phyloP scores from a whole-genome alignment of 2,797 vertebrate species.

The Cirrhinus mrigala region DNA sequence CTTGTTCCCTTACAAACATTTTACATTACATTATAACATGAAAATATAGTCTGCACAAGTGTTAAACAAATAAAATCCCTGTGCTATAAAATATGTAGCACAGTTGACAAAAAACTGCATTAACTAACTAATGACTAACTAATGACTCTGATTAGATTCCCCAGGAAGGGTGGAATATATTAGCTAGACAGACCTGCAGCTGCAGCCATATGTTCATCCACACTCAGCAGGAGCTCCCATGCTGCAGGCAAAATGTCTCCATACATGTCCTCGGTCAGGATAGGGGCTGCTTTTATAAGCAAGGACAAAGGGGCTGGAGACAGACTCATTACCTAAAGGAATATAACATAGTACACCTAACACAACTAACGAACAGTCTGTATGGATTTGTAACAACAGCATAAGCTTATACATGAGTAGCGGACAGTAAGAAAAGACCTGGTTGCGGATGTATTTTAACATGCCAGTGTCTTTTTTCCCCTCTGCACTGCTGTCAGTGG shows the following conservation, averaged over 20 bases:
- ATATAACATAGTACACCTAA: neutral
- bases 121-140: neutral
- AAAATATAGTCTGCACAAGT: neutral
- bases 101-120: neutral
- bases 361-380: neutral
- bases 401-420: neutral
- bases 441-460: conserved; percentile 97
- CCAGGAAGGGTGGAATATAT: neutral
- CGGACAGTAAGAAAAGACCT: conserved; percentile 77
- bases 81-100: neutral
- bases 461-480: conserved; percentile 98
- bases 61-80: neutral
- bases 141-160: conserved; percentile 3
- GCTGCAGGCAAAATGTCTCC: conserved; percentile 97
- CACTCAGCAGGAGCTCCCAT: conserved; percentile 95
- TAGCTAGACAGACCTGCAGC: conserved; percentile 86
- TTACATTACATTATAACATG: neutral
- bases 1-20: neutral
- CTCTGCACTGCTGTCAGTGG: conserved; percentile 88
- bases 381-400: conserved; percentile 7
- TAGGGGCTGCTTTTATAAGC: conserved; percentile 94
- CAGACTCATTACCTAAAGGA: conserved; percentile 93
- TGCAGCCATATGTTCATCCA: conserved; percentile 98
- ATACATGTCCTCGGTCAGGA: conserved; percentile 98
- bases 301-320: conserved; percentile 94